phyloP scores from a whole-genome alignment of 2,888 invertebrate species.

The Resseliella maxima region DNA sequence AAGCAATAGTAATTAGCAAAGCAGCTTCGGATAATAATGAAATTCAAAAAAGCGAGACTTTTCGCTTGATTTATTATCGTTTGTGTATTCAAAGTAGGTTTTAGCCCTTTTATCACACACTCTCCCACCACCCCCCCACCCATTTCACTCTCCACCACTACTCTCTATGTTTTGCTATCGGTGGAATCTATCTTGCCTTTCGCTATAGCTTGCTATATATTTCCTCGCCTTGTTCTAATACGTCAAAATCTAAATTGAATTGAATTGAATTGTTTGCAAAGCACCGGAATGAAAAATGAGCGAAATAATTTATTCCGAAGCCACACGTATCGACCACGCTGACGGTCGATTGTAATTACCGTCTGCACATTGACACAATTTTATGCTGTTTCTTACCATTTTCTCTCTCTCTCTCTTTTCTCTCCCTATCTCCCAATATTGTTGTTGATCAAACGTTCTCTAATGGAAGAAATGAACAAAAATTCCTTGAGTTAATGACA shows the following conservation, averaged over 20 bases:
- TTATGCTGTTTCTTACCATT: background rate
- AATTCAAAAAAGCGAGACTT: background rate
- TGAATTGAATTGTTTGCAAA: background rate
- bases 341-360: background rate
- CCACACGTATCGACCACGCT: background rate
- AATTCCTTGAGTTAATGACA: conserved; percentile 2
- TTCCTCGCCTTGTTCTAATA: too few relatives aligned
- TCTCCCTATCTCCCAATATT: background rate
- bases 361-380: conserved; percentile 46
- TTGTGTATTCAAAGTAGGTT: background rate
- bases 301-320: conserved; percentile 3
- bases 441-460: background rate
- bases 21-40: background rate
- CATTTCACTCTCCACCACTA: too few relatives aligned
- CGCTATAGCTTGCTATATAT: too few relatives aligned
- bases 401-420: background rate
- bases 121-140: too few relatives aligned
- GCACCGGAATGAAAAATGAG: background rate
- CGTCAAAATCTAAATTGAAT: background rate
- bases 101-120: too few relatives aligned
- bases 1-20: conserved; percentile 9
- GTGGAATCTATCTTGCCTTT: too few relatives aligned
- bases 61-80: conserved; percentile 9
- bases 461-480: background rate
- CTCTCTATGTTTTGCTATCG: too few relatives aligned